These are phyloP conservation scores for Muscicapa adusta DNA, from an alignment of 2,113 vertebrate genomes.

Conservation along the genomic window DNA sequence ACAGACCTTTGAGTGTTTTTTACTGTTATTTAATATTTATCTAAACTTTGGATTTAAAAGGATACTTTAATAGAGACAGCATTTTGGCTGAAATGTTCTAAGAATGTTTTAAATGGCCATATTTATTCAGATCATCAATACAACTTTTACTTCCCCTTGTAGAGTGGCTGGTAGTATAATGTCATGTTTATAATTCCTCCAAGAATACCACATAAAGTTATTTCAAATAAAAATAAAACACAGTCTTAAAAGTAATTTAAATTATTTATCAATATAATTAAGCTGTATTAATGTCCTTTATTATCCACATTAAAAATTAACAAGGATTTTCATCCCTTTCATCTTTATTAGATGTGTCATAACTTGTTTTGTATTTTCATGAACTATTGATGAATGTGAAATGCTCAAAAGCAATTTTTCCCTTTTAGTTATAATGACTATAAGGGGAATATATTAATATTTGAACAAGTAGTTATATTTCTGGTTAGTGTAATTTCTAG, in stretches of 20 bases:
- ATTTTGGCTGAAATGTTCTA: neutral
- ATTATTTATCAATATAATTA: slow-evolving; percentile 54
- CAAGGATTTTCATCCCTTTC: slow-evolving; percentile 39
- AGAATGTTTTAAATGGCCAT: slow-evolving; percentile 10
- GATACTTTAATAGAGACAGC: neutral
- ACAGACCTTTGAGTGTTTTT: neutral
- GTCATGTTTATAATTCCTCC: neutral
- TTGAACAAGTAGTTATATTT: slow-evolving; percentile 34
- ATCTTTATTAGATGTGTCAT: slow-evolving; percentile 55
- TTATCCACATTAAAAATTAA: slow-evolving; percentile 51
- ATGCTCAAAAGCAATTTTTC: slow-evolving; percentile 15
- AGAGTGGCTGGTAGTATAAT: neutral
- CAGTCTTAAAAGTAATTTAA: slow-evolving; percentile 43
- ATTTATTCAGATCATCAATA: slow-evolving; percentile 45
- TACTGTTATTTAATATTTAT: neutral
- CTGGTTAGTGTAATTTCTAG: neutral
- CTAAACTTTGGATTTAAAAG: neutral
- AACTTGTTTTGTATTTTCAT: slow-evolving; percentile 44
- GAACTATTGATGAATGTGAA: slow-evolving; percentile 38
- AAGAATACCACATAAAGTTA: neutral
- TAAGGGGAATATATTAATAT: slow-evolving; percentile 50
- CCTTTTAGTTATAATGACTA: slow-evolving; percentile 29
- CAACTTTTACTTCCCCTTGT: slow-evolving; percentile 7
- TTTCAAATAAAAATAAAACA: slow-evolving; percentile 58
- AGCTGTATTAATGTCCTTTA: slow-evolving; percentile 39